Base-by-base conservation (phyloP, 1,140 invertebrate species). In the Mya arenaria region DNA sequence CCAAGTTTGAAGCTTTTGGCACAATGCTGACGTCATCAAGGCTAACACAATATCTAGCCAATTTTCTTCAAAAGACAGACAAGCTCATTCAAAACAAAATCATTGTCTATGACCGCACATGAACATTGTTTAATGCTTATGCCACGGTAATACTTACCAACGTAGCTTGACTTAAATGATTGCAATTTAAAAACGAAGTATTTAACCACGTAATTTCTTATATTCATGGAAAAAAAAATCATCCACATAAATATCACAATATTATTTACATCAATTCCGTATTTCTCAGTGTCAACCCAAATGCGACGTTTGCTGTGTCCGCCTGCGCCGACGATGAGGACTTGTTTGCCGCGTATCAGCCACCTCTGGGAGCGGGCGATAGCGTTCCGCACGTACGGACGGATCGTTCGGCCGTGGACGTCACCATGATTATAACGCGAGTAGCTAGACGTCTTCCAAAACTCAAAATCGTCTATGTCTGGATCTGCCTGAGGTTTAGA, bases 241-340 rank as follows among this genome's bases (percentile, higher is more conserved):
- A n/a, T n/a, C n/a, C n/a, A n/a, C n/a, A n/a, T n/a, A 41, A 17
- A 17, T 25, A 62, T 19, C 60, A 8, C 13, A 37, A 23, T 8
- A 30, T n/a, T 17, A 3, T 23, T 65, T 82, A 89, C 88, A 66
- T 88, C 83, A 1, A 89, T 73, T 8, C 85, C 87, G 55, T 82
- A 79, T 15, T 79, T 58, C 17, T 68, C 44, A 0, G 86, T 84
- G 4, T 52, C 84, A 1, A 73, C 62, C 81, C 81, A 85, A 23
- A 82, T 41, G 37, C 72, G 58, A 15, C 66, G 23, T 71, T 87
- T 87, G 60, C 86, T 83, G 81, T 36, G 72, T 0, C 75, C 73
- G 4, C 81, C 86, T 28, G 71, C 86, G 13, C 86, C 86, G 23
- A 86, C 68, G 4, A 87, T 66, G 32, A 87, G 23, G 5, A 87